Conservation (phyloP, 2,113 vertebrate species). For the Saccopteryx leptura region DNA sequence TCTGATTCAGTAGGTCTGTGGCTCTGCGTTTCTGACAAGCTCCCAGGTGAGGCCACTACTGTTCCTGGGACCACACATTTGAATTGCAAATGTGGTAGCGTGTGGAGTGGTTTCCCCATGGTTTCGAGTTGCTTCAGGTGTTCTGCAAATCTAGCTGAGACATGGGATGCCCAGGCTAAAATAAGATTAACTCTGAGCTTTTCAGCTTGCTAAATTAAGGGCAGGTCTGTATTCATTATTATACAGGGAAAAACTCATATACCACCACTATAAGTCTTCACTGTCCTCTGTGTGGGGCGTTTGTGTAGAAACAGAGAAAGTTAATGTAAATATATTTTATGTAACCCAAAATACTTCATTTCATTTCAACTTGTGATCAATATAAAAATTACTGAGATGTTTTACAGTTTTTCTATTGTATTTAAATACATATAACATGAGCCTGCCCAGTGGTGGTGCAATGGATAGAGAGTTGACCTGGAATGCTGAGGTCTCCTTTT, state of each 20-base stretch:
- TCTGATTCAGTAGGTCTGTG: background rate
- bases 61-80: background rate
- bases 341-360: background rate
- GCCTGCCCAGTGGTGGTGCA: no score
- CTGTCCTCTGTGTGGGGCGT: background rate
- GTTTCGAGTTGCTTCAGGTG: background rate
- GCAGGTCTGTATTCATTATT: background rate
- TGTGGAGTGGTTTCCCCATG: background rate
- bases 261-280: background rate
- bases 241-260: fast-evolving
- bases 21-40: background rate
- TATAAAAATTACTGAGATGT: background rate
- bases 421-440: no score
- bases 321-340: background rate
- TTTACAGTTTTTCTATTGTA: background rate
- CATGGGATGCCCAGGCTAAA: fast-evolving
- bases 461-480: no score
- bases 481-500: no score
- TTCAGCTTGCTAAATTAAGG: background rate
- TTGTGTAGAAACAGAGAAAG: background rate
- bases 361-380: background rate
- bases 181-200: background rate
- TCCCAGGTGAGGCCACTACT: background rate
- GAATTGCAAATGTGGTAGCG: background rate
- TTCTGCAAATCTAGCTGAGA: background rate